Conservation (phyloP, 2,888 invertebrate species). For the Oligia fasciuncula region DNA sequence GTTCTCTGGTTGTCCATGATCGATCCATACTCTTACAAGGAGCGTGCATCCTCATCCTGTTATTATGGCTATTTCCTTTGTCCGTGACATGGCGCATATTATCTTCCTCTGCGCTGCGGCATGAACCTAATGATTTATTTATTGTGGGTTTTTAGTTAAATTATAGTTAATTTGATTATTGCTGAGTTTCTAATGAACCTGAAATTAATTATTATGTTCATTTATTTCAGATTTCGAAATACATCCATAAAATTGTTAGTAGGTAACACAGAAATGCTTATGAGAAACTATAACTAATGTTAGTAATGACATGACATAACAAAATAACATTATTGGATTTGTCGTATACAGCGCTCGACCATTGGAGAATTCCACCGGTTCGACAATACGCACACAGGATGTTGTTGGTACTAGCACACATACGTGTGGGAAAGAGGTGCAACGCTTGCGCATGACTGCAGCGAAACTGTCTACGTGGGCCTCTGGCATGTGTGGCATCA, state of each 20-base stretch:
- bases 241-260: background rate
- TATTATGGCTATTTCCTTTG: conserved; percentile 31
- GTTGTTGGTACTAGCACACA: too few species aligned
- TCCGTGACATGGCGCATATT: conserved; percentile 21
- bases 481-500: background rate
- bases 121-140: background rate
- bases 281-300: background rate
- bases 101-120: background rate
- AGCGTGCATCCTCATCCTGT: conserved; percentile 29
- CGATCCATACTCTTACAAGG: conserved; percentile 1
- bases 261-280: background rate
- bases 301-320: background rate
- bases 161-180: background rate
- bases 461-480: background rate
- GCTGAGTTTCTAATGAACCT: background rate
- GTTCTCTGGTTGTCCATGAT: background rate
- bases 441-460: background rate
- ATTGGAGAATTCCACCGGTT: background rate
- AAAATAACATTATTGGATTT: background rate
- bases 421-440: too few species aligned
- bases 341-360: too few species aligned
- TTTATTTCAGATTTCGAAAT: too few species aligned
- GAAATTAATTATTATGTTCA: background rate
- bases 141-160: background rate
- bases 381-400: background rate